A percentile compares a stretch with the other conserved stretches of the same genome.
These are phyloP conservation scores for Brachypodius melanocephalos DNA, from an alignment of 2,113 vertebrate species.

Conservation along the genomic window DNA sequence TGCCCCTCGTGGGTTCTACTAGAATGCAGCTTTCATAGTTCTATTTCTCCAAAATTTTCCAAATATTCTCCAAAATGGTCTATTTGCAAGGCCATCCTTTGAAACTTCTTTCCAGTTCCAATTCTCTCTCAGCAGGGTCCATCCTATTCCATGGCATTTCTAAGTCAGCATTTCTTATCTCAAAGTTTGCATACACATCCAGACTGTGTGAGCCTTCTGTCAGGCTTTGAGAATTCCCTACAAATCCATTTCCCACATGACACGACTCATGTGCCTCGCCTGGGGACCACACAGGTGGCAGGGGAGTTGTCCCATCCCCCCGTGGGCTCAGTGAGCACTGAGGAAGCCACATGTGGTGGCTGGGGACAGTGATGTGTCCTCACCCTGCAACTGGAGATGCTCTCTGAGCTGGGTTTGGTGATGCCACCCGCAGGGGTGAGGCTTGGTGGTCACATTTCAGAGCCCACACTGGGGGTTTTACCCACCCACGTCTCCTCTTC, in stretches of 20 bases:
- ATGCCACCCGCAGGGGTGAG: not conserved
- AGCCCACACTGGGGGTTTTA: not conserved
- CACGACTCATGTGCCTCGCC: accelerated
- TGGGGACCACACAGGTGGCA: accelerated
- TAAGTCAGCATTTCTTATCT: too few relatives aligned
- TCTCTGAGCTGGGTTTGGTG: not conserved
- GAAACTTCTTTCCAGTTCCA: too few relatives aligned
- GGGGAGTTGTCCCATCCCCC: not conserved
- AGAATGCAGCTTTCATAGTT: too few relatives aligned
- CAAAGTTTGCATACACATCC: too few relatives aligned
- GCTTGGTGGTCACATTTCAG: not conserved
- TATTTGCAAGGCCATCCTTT: too few relatives aligned
- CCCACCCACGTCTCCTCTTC: not conserved
- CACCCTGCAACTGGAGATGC: accelerated
- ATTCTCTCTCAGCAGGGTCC: too few relatives aligned
- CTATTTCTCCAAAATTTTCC: too few relatives aligned
- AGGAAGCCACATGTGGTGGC: not conserved
- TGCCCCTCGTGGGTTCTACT: too few relatives aligned
- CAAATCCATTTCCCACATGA: not conserved
- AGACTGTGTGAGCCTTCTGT: too few relatives aligned
- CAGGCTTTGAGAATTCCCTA: too few relatives aligned
- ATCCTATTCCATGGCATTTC: too few relatives aligned
- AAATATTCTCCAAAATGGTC: too few relatives aligned
- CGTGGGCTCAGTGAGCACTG: not conserved
- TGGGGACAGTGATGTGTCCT: not conserved